Conservation (phyloP, 1,140 invertebrate genomes). For the Sinonovacula constricta region DNA sequence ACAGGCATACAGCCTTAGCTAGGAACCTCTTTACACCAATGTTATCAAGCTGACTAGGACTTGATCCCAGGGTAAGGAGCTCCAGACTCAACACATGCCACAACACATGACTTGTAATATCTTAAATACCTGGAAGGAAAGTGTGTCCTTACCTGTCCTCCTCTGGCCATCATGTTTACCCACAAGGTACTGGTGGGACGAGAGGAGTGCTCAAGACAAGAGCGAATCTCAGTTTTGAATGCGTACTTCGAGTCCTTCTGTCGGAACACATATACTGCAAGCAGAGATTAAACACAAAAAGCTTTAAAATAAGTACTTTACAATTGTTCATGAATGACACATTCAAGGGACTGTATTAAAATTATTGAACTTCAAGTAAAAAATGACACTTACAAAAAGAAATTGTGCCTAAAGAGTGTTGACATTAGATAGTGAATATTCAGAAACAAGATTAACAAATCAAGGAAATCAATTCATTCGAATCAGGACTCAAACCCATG, state of each 20-base stretch:
- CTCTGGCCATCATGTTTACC: slow-evolving; percentile 99
- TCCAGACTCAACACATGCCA: not conserved
- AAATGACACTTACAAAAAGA: too few species aligned
- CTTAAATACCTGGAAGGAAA: not conserved
- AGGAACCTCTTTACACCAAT: not conserved
- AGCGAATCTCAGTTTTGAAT: slow-evolving; percentile 97
- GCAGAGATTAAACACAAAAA: slow-evolving; percentile 32
- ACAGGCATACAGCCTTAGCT: too few species aligned
- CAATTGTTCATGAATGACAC: too few species aligned
- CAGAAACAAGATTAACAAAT: too few species aligned
- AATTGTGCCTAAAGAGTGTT: too few species aligned
- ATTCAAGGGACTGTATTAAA: too few species aligned
- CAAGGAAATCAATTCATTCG: too few species aligned
- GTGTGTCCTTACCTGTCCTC: slow-evolving; percentile 83
- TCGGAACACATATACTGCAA: slow-evolving; percentile 96
- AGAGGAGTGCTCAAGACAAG: slow-evolving; percentile 94
- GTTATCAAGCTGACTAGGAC: not conserved
- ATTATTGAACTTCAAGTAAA: too few species aligned
- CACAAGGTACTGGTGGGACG: slow-evolving; percentile 97
- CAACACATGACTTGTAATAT: not conserved
- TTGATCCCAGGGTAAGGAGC: not conserved
- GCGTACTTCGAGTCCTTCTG: slow-evolving; percentile 98
- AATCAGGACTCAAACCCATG: too few species aligned
- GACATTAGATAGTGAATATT: too few species aligned
- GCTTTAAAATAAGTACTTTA: too few species aligned